Percentiles rank a stretch among this genome's conserved stretches.
Conservation (phyloP, 2,888 invertebrate species). For the Polyommatus icarus region DNA sequence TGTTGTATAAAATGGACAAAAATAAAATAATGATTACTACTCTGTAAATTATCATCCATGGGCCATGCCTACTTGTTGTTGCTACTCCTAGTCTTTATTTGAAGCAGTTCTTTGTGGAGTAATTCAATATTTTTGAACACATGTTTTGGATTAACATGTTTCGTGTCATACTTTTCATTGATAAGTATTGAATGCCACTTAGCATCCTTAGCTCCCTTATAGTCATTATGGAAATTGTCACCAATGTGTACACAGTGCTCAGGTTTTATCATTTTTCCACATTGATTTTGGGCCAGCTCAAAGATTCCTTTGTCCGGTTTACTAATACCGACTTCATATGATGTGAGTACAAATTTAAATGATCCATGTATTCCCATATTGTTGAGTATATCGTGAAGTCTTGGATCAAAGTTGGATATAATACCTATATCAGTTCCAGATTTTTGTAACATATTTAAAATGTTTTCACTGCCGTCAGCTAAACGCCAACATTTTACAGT, state of each 20-base stretch:
- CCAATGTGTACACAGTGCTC: slow-evolving; percentile 90
- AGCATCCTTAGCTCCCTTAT: slow-evolving; percentile 85
- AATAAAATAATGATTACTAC: not conserved
- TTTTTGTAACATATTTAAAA: slow-evolving; percentile 82
- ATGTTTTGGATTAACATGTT: slow-evolving; percentile 49
- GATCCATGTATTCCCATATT: slow-evolving; percentile 84
- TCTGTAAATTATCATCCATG: not conserved
- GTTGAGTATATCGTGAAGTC: slow-evolving; percentile 84
- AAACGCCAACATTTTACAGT: slow-evolving; percentile 86
- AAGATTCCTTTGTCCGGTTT: slow-evolving; percentile 91
- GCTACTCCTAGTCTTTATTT: not conserved
- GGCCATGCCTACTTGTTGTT: no score
- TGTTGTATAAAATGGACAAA: no score
- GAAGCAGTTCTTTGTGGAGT: slow-evolving; percentile 42
- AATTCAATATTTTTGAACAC: slow-evolving; percentile 57
- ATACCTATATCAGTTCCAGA: slow-evolving; percentile 83
- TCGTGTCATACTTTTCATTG: slow-evolving; percentile 41
- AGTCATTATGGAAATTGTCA: slow-evolving; percentile 88
- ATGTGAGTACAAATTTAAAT: slow-evolving; percentile 90
- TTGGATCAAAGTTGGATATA: slow-evolving; percentile 94
- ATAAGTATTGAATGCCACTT: slow-evolving; percentile 86
- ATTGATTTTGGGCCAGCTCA: slow-evolving; percentile 76
- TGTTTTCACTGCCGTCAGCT: slow-evolving; percentile 82
- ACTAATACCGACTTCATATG: slow-evolving; percentile 85
- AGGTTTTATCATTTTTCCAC: slow-evolving; percentile 69